phyloP scores from a whole-genome alignment of 2,113 vertebrate species.

The Hemiprocne comata region DNA sequence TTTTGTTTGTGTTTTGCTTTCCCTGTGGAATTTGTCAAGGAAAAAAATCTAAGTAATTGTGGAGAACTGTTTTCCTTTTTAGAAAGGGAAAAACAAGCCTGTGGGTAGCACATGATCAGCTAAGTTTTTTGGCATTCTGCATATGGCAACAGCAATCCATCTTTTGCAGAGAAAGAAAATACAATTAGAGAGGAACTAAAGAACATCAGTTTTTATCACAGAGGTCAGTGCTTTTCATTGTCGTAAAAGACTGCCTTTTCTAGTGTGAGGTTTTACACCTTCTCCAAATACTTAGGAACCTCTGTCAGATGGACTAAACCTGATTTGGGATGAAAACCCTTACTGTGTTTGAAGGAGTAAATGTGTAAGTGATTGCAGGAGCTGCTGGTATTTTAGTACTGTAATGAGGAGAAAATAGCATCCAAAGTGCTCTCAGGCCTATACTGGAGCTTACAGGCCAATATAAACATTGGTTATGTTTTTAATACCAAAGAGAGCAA shows the following conservation, averaged over 20 bases:
- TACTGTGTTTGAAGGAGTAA: not conserved
- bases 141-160: not conserved
- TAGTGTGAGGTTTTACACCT: not conserved
- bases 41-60: not conserved
- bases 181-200: not conserved
- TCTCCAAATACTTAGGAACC: not conserved
- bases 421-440: not conserved
- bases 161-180: not conserved
- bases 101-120: not conserved
- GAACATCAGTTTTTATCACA: not conserved
- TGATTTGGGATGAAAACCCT: not conserved
- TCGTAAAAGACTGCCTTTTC: not conserved
- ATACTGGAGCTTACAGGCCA: not conserved
- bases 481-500: not conserved
- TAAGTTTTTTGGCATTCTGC: not conserved
- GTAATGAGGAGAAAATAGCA: not conserved
- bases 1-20: not conserved
- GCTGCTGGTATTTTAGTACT: not conserved
- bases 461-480: not conserved
- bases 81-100: not conserved
- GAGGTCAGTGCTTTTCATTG: not conserved
- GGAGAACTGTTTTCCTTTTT: not conserved
- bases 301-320: not conserved
- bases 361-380: not conserved
- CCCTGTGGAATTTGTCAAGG: not conserved